Evolutionary conservation across 2,888 invertebrate species (phyloP), one percentile per base, ranked within the genome.

Genomic region (Pseudanteris insignis): DNA sequence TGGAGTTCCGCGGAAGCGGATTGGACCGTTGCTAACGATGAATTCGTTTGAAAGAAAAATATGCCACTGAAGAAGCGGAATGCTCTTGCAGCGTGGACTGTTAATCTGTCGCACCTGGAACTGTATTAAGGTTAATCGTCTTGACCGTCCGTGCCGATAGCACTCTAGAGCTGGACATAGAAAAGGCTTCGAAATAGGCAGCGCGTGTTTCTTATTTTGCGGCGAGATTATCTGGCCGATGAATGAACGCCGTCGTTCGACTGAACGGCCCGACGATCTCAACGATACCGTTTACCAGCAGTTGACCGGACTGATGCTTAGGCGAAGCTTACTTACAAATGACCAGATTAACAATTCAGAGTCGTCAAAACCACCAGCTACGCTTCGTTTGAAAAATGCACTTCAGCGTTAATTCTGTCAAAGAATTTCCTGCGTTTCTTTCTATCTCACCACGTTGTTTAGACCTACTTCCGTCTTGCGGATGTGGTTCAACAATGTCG

Each of bases 301-400:
- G 75, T 77, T 76, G 72, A 74, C 70, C 67, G 65, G 70, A 63
- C 70, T 70, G 66, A 66, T 69, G 72, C 74, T 73, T 69, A 69
- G 65, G 70, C 63, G 67, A 59, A 70, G 71, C 69, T 71, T 70
- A 72, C 69, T 72, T 70, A 72, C 68, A 73, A 75, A 76, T 74
- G 69, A 66, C 67, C 68, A 71, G 76, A 77, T 77, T 76, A 77
- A 63, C 50, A 54, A 71, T 71, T 64, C 67, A 62, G 65, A 63
- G 25, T 59, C 44, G 55, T 61, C 65, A 65, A 63, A 63, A 48
- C 53, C 30, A 13, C 61, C 55, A 61, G 61, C 43, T 48, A 53
- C 15, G 43, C 4, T 53, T 54, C 36, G 26, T 4, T n/a, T 24
- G 50, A 54, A 58, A 58, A 58, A 54, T 53, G 38, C 43, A 51